phyloP scores from a whole-genome alignment of 2,797 vertebrate genomes.

The Lemur catta region DNA sequence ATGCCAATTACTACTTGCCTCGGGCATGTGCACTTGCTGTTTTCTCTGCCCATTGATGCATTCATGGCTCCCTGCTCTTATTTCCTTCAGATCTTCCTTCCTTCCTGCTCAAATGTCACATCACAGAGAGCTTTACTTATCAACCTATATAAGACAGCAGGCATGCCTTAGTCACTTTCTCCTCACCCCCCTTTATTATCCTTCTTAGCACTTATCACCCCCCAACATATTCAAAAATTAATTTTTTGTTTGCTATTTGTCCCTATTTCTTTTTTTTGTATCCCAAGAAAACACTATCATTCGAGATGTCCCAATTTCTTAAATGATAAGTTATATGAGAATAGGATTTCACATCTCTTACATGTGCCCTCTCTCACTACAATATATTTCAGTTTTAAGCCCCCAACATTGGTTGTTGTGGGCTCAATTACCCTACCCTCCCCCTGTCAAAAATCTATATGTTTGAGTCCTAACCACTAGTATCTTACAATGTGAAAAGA shows the following conservation, averaged over 20 bases:
- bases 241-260: not conserved
- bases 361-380: not conserved
- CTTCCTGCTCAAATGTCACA: not conserved
- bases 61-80: not conserved
- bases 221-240: not conserved
- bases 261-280: not conserved
- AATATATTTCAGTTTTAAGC: constrained; percentile 22
- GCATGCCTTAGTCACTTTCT: not conserved
- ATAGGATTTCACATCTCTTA: not conserved
- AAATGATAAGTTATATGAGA: not conserved
- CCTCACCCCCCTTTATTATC: not conserved
- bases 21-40: not conserved
- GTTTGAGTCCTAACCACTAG: not conserved
- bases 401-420: not conserved
- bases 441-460: not conserved
- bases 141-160: not conserved
- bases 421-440: not conserved
- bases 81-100: not conserved
- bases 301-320: not conserved
- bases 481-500: not conserved
- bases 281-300: too few relatives aligned
- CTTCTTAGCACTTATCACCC: not conserved
- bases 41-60: not conserved
- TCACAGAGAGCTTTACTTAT: not conserved
- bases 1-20: not conserved